Percentiles rank a stretch among this genome's conserved stretches.
These are phyloP conservation scores for Mionectes olivaceus DNA, from an alignment of 2,797 vertebrate species.

Conservation along the genomic window DNA sequence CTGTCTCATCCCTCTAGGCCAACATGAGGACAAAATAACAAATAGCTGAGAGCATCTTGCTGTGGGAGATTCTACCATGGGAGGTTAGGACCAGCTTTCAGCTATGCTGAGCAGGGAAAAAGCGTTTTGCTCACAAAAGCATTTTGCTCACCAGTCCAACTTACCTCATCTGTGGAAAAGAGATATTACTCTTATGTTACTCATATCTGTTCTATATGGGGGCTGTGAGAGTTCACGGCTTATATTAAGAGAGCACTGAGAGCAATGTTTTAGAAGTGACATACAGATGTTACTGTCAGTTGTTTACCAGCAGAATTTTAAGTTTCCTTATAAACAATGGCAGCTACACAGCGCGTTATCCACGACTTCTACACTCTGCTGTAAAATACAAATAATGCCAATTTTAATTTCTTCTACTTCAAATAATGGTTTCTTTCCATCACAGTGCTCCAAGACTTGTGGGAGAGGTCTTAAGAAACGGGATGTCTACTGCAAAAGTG, in stretches of 20 bases:
- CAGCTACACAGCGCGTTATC: background rate
- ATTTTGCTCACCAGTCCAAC: background rate
- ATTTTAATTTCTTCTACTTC: background rate
- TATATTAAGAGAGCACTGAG: background rate
- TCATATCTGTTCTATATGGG: background rate
- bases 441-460: slow-evolving; percentile 95
- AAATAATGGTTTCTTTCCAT: background rate
- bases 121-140: background rate
- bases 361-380: background rate
- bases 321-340: background rate
- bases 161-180: background rate
- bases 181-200: background rate
- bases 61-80: background rate
- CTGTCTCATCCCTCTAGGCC: background rate
- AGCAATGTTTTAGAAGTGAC: background rate
- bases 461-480: slow-evolving; percentile 91
- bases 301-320: background rate
- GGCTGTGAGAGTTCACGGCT: background rate
- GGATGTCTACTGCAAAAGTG: slow-evolving; percentile 86
- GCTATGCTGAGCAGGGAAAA: background rate
- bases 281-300: background rate
- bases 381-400: background rate
- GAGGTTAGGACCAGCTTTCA: background rate
- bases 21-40: slow-evolving; percentile 50
- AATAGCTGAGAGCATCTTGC: slow-evolving; percentile 21